Base-by-base conservation (phyloP, 2,888 invertebrate species). In the Chirona hameri region DNA sequence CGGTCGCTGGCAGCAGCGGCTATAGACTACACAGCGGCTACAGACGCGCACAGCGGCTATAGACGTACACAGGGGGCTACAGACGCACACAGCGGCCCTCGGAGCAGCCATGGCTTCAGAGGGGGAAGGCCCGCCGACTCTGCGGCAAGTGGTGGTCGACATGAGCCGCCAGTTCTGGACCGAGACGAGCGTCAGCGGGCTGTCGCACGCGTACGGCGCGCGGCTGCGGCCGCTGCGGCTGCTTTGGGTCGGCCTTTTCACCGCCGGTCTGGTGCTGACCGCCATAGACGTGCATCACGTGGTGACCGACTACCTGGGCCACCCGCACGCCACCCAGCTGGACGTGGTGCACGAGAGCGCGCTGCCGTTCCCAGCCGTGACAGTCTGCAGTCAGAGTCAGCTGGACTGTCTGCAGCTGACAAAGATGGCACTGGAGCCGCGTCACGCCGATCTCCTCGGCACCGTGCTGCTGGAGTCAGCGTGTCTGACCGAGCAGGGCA, bases 381-480 rank as follows among this genome's bases (percentile, higher is more conserved):
- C 83, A 10, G 76, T 84, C 21, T 84, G 84, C 60, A 84, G 83
- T 80, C 84, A 84, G 48, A 84, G 83, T 55, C 69, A 81, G 31
- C 21, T 84, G 39, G 80, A 57, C 48, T 84, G 84, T 57, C 10
- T 24, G 39, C 83, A 65, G 72, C 81, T 84, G 31, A 24, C 31
- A 15, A 39, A 29, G 4, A 12, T 9, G 12, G 24, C 55, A 29
- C 52, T 81, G 55, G 24, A 55, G 12, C 12, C 29, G 15, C 21
- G 12, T 10, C 15, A 21, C 27, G 15, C 10, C 3, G 5, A 24
- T 3, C 14, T 14, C 12, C n/a, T 48, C n/a, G 48, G 29, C 7
- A 24, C 10, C 2, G 18, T 79, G 12, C 48, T 79, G 4, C 1
- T 21, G 10, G 14, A 21, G 79, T 79, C 79, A 0, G 10, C 2